Base-by-base conservation (phyloP, 2,797 vertebrate species). In the Brachyalestes nurse region DNA sequence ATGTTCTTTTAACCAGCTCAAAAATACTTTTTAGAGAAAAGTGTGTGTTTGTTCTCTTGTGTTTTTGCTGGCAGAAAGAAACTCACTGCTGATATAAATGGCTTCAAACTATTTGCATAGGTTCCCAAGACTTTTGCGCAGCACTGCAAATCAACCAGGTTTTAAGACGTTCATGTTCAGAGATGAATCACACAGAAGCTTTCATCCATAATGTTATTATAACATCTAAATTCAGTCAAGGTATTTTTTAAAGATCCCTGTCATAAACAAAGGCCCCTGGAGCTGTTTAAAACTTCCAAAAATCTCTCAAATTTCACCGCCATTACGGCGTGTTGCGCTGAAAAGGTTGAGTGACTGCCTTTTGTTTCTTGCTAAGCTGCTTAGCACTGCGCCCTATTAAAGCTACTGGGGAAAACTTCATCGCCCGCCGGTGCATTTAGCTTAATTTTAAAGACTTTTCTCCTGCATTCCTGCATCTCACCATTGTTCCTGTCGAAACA, bases 361-460 rank as follows among this genome's bases (percentile, higher is more conserved):
- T 80, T 82, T 84, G 77, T 86, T 84, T 82, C 75, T 53, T 7
- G 0, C 42, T 84, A 86, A 84, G 83, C 85, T 72, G 80, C 85
- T 86, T 86, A 84, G 40, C 60, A 57, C n/a, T 21, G 77, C 38
- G 51, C 64, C 78, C 77, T 65, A 80, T 78, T 86, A 82, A 82
- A 81, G 78, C 74, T 6, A 42, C 5, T 55, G 73, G 25, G 45
- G 38, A 65, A 72, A 70, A 70, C 72, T 51, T 80, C 79, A 42
- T 79, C 25, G 73, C 76, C 34, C 2, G 1, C 51, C 57, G 0
- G 21, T 74, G 66, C 78, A 47, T 69, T 82, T 75, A 34, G 67
- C 67, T 70, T 72, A 6, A 58, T 82, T 78, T 78, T 66, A 61
- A 19, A n/a, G 70, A 75, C 82, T 70, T 80, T 86, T 78, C 51